Base-by-base conservation (phyloP, 1,140 invertebrate species). In the Zaprionus nigranus region DNA sequence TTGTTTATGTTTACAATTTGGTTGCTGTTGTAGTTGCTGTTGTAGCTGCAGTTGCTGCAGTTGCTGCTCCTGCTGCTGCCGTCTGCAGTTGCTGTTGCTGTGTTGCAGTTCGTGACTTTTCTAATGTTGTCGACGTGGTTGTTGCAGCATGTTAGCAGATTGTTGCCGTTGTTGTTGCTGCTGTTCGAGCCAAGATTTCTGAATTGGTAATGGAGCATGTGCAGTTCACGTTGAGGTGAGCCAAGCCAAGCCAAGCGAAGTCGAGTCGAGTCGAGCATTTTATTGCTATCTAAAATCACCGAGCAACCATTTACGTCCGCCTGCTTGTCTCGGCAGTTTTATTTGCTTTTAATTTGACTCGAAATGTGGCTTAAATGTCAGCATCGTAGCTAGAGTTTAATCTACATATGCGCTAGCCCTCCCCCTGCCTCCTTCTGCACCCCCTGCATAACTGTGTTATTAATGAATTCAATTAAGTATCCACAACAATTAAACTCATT, bases 1-100 rank as follows among this genome's bases (percentile, higher is more conserved):
- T 88, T 88, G 85, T 88, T 88, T 88, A 87, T 87, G 85, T 90
- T 88, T 90, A 90, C 85, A 90, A 85, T 88, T 83, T 88, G 81
- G 84, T 85, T 81, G 85, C 84, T 90, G 75, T 73, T 74, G 69
- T 72, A 59, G 73, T 77, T 74, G 75, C 63, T 60, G 34, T 62
- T 71, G 66, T 63, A 59, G 75, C 63, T 64, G 34, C 49, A 54
- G 66, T 51, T 60, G 84, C 84, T 81, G 84, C 84, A 17, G 17
- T 17, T 79, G 68, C 68, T 83, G 83, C n/a, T 81, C 62, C 66
- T 73, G 69, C 60, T 53, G 73, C 73, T 74, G 75, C 63, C 59
- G 34, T 43, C 60, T 68, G 72, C 65, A 38, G 49, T 72, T 79
- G 68, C 68, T 83, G 83, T 87, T 87, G 2, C 22, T 24, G 24